Evolutionary conservation across 2,888 invertebrate genomes (phyloP).

Genomic region (Heliconius charithonia): DNA sequence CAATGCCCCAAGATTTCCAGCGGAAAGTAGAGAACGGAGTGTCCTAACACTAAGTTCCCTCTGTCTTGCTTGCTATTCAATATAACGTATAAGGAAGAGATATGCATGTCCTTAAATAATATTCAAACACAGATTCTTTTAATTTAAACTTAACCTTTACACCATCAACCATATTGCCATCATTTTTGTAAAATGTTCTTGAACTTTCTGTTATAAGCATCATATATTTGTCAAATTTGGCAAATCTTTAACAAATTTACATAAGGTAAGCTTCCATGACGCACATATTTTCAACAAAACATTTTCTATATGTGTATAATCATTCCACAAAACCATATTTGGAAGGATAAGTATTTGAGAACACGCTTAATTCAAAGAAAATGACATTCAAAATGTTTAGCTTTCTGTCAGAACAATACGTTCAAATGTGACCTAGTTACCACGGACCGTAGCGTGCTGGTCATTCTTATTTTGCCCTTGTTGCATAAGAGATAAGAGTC

Average conservation of each 20-base stretch:
- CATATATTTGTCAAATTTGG: too few relatives aligned
- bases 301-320: neutral
- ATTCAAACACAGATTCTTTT: too few relatives aligned
- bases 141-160: too few relatives aligned
- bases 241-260: too few relatives aligned
- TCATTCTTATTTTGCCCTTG: neutral
- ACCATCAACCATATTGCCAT: neutral
- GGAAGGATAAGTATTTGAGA: slow-evolving; percentile 9
- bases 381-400: slow-evolving; percentile 25
- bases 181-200: neutral
- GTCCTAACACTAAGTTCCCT: too few relatives aligned
- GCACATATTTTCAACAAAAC: neutral
- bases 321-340: slow-evolving; percentile 4
- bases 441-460: neutral
- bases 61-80: too few relatives aligned
- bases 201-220: too few relatives aligned
- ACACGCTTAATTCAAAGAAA: slow-evolving; percentile 32
- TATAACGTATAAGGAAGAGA: too few relatives aligned
- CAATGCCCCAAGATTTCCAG: too few relatives aligned
- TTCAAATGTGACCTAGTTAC: slow-evolving; percentile 38
- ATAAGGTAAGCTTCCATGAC: neutral
- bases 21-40: too few relatives aligned
- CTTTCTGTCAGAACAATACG: slow-evolving; percentile 36
- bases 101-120: too few relatives aligned
- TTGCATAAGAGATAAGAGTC: slow-evolving; percentile 18